A percentile compares a stretch with the other conserved stretches of the same genome.
Conservation (phyloP, 2,888 invertebrate genomes). For the Dicyrtomina minuta region DNA sequence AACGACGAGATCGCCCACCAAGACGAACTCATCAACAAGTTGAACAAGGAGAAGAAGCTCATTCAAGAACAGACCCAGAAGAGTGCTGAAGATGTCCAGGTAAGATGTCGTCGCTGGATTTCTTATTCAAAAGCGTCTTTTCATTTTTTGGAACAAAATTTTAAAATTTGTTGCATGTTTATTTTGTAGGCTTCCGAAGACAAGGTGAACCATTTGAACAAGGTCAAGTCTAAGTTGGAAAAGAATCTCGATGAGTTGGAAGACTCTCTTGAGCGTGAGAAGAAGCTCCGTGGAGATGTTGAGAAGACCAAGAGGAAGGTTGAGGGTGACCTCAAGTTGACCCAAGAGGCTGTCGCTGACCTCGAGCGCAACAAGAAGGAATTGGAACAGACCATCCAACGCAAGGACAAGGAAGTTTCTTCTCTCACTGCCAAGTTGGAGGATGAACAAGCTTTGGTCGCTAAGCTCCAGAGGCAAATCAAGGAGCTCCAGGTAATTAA, state of each 20-base stretch:
- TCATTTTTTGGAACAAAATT: too few species aligned
- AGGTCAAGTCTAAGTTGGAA: constrained; percentile 98
- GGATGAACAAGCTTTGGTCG: constrained; percentile 41
- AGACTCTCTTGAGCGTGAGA: constrained; percentile 98
- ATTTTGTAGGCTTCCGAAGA: constrained; percentile 79
- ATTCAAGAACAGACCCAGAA: constrained; percentile 92
- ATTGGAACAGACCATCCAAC: constrained; percentile 59
- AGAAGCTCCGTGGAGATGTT: constrained; percentile 84
- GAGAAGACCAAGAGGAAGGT: constrained; percentile 64
- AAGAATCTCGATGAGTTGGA: constrained; percentile 98
- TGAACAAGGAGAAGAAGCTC: constrained; percentile 98
- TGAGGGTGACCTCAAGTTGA: constrained; percentile 63
- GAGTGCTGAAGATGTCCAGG: constrained; percentile 87
- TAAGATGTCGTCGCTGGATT: neutral
- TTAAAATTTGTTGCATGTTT: too few species aligned
- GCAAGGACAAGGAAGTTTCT: constrained; percentile 63
- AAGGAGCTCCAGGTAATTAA: constrained; percentile 53
- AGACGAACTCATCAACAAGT: constrained; percentile 98
- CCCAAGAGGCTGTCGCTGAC: constrained; percentile 55
- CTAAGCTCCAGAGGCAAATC: constrained; percentile 42
- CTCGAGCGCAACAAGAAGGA: constrained; percentile 60
- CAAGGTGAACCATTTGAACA: constrained; percentile 99
- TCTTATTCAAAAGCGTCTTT: too few species aligned
- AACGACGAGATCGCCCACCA: constrained; percentile 99
- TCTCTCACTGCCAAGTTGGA: constrained; percentile 58